A percentile compares a stretch with the other conserved stretches of the same genome.
Evolutionary conservation across 1,140 invertebrate species (phyloP).

Genomic region (Sminthurides bifidus): DNA sequence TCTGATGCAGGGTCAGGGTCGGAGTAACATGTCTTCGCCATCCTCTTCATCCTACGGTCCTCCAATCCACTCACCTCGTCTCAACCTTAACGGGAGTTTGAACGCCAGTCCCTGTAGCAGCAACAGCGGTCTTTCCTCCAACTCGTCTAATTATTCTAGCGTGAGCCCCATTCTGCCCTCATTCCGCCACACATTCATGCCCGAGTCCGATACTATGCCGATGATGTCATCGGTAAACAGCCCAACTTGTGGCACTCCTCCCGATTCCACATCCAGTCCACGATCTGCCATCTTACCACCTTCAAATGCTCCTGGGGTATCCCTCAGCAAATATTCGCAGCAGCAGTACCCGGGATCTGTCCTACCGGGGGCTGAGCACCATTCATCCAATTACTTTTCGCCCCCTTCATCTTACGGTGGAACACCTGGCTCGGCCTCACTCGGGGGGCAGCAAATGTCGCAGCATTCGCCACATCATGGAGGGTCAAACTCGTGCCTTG

Average conservation of each 20-base stretch:
- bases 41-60: slow-evolving; percentile 10
- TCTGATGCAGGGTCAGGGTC: slow-evolving; percentile 23
- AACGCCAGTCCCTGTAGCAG: too few species aligned
- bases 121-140: not conserved
- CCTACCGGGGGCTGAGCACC: too few species aligned
- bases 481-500: too few species aligned
- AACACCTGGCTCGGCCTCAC: slow-evolving; percentile 5
- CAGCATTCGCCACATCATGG: too few species aligned
- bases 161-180: slow-evolving; percentile 34
- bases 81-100: not conserved
- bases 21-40: slow-evolving; percentile 1
- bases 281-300: slow-evolving; percentile 22
- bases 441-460: slow-evolving; percentile 4
- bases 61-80: not conserved
- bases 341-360: slow-evolving; percentile 32
- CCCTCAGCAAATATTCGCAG: too few species aligned
- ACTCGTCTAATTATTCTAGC: slow-evolving; percentile 29
- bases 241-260: slow-evolving; percentile 14
- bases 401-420: slow-evolving; percentile 17
- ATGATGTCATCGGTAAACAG: slow-evolving; percentile 23
- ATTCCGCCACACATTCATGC: slow-evolving; percentile 32
- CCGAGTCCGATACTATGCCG: slow-evolving; percentile 24
- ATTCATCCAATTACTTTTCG: slow-evolving; percentile 34
- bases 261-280: slow-evolving; percentile 30
- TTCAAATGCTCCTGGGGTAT: too few species aligned